Conservation (phyloP, 2,888 invertebrate species). For the Oxycera nigricornis region DNA sequence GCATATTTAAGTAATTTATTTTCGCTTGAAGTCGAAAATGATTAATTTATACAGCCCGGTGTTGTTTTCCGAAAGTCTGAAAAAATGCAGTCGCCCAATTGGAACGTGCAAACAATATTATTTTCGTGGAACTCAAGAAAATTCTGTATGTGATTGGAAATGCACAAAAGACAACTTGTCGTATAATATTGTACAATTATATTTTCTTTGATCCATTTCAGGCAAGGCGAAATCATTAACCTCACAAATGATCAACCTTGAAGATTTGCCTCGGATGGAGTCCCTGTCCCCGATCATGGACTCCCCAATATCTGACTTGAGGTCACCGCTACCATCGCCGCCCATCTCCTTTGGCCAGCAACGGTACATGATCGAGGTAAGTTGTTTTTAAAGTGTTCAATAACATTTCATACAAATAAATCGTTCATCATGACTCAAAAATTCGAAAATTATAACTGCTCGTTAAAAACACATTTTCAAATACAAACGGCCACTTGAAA, state of each 20-base stretch:
- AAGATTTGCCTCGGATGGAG: conserved; percentile 59
- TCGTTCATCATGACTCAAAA: too few relatives aligned
- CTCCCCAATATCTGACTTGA: conserved; percentile 50
- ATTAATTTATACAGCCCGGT: background rate
- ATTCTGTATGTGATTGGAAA: too few relatives aligned
- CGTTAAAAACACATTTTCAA: too few relatives aligned
- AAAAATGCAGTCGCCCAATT: background rate
- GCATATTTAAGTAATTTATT: conserved; percentile 4
- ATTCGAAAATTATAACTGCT: too few relatives aligned
- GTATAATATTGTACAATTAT: too few relatives aligned
- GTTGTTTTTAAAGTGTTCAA: too few relatives aligned
- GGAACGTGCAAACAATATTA: background rate
- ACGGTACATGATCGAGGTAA: conserved; percentile 56
- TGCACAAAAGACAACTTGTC: too few relatives aligned
- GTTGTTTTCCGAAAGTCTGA: background rate
- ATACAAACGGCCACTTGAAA: too few relatives aligned
- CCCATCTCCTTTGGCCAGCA: conserved; percentile 47
- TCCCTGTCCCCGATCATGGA: conserved; percentile 55
- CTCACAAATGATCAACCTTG: conserved; percentile 54
- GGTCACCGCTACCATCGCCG: conserved; percentile 42
- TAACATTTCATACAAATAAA: too few relatives aligned
- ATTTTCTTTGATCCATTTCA: conserved; percentile 27
- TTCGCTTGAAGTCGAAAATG: background rate
- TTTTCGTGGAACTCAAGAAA: too few relatives aligned
- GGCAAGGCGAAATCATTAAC: conserved; percentile 6